Conservation (phyloP, 1,140 invertebrate genomes). For the Drosophila repleta region DNA sequence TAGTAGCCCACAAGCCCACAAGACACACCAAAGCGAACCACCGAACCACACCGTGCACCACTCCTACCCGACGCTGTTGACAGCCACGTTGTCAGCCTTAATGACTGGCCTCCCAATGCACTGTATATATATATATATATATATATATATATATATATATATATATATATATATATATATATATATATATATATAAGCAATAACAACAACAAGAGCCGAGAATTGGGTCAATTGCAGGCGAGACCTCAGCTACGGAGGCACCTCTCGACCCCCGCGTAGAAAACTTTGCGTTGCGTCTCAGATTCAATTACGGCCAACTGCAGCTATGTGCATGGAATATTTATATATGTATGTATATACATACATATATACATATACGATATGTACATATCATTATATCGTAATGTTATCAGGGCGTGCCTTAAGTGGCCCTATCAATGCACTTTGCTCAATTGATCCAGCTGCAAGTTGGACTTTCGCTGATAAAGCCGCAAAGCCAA, state of each 20-base stretch:
- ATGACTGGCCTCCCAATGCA: slow-evolving; percentile 34
- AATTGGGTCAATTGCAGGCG: slow-evolving; percentile 72
- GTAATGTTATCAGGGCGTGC: slow-evolving; percentile 7
- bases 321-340: not conserved
- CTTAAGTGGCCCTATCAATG: slow-evolving; percentile 34
- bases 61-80: not conserved
- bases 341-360: not conserved
- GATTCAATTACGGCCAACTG: slow-evolving; percentile 40
- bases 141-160: not conserved
- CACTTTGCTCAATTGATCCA: slow-evolving; percentile 30
- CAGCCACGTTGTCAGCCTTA: slow-evolving; percentile 33
- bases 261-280: not conserved
- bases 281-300: slow-evolving; percentile 31
- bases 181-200: slow-evolving; percentile 7
- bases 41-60: not conserved
- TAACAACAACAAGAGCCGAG: slow-evolving; percentile 37
- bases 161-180: not conserved
- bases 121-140: not conserved
- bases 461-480: slow-evolving; percentile 15
- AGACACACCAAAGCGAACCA: not conserved
- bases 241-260: slow-evolving; percentile 7
- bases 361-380: not conserved
- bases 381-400: slow-evolving; percentile 13
- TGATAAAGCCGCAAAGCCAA: slow-evolving; percentile 1
- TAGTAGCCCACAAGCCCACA: slow-evolving; percentile 39